Percentiles rank a stretch among this genome's conserved stretches.
These are phyloP conservation scores for Tenualosa ilisha DNA, from an alignment of 2,797 vertebrate genomes.

Conservation along the genomic window DNA sequence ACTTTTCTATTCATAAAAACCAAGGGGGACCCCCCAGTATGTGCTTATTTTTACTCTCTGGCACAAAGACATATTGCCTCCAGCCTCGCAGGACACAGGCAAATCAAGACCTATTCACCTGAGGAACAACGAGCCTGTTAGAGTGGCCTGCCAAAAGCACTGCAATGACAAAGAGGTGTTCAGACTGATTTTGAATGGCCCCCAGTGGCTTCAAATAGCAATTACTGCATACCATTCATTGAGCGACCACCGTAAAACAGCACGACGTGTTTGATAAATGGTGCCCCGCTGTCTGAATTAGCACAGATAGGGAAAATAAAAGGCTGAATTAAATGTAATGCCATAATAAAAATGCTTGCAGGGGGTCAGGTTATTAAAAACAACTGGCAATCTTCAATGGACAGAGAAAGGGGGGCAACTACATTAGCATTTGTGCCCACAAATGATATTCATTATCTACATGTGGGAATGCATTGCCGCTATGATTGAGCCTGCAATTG, in stretches of 20 bases:
- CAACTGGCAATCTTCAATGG: constrained; percentile 40
- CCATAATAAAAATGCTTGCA: constrained; percentile 50
- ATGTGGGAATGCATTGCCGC: constrained; percentile 34
- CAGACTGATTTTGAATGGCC: constrained; percentile 38
- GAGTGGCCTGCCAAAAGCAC: constrained; percentile 16
- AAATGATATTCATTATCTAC: constrained; percentile 50
- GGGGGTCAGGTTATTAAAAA: constrained; percentile 50
- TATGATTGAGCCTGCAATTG: constrained; percentile 39
- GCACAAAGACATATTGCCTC: constrained; percentile 30
- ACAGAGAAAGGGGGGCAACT: not conserved
- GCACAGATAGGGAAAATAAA: constrained; percentile 41
- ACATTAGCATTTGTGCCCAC: constrained; percentile 40
- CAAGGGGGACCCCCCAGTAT: not conserved
- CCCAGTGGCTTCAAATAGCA: constrained; percentile 37
- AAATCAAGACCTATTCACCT: constrained; percentile 39
- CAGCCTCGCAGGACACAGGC: constrained; percentile 30
- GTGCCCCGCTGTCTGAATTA: constrained; percentile 45
- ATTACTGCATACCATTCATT: constrained; percentile 46
- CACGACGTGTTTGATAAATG: constrained; percentile 46
- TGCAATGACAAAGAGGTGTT: constrained; percentile 41
- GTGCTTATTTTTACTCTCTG: not conserved
- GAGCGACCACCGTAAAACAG: constrained; percentile 41
- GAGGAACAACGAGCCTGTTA: constrained; percentile 43
- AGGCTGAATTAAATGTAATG: constrained; percentile 52
- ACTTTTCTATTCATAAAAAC: not conserved